Percentiles rank a stretch among this genome's conserved stretches.
Evolutionary conservation across 2,797 vertebrate species (phyloP).

Genomic region (Periparus ater): DNA sequence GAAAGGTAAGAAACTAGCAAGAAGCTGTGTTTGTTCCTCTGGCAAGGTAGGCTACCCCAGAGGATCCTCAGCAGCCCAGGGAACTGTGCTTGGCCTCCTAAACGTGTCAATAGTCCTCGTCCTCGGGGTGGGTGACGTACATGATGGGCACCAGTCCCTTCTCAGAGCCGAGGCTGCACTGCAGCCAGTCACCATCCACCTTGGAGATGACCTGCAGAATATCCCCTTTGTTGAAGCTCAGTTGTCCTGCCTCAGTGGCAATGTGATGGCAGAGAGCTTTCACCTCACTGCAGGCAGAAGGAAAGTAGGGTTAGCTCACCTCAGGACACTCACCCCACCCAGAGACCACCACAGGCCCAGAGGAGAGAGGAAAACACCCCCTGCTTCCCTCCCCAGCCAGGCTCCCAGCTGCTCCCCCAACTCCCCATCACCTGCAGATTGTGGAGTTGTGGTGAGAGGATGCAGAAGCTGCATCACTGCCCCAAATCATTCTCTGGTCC

Average conservation of each 20-base stretch:
- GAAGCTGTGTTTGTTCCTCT: constrained; percentile 41
- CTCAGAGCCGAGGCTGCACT: constrained; percentile 81
- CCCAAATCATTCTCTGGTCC: neutral
- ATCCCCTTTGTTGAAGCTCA: constrained; percentile 93
- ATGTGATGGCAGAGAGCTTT: constrained; percentile 90
- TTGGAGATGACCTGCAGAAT: constrained; percentile 83
- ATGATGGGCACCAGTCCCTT: constrained; percentile 89
- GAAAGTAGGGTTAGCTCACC: neutral
- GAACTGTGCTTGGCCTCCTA: constrained; percentile 14
- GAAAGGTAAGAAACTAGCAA: constrained; percentile 52
- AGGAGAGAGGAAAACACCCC: accelerated
- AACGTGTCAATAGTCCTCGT: constrained; percentile 52
- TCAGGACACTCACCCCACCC: neutral
- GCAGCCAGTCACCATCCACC: constrained; percentile 88
- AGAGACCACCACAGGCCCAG: neutral
- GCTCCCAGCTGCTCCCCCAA: neutral
- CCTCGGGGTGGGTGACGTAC: constrained; percentile 82
- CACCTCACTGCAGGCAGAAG: constrained; percentile 80
- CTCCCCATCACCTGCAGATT: neutral
- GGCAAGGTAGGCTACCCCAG: neutral
- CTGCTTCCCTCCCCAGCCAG: neutral
- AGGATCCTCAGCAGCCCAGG: neutral
- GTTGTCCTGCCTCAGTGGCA: constrained; percentile 87
- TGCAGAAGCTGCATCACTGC: neutral
- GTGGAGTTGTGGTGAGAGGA: neutral